Conservation (phyloP, 2,113 vertebrate species). For the Pollachius pollachius region DNA sequence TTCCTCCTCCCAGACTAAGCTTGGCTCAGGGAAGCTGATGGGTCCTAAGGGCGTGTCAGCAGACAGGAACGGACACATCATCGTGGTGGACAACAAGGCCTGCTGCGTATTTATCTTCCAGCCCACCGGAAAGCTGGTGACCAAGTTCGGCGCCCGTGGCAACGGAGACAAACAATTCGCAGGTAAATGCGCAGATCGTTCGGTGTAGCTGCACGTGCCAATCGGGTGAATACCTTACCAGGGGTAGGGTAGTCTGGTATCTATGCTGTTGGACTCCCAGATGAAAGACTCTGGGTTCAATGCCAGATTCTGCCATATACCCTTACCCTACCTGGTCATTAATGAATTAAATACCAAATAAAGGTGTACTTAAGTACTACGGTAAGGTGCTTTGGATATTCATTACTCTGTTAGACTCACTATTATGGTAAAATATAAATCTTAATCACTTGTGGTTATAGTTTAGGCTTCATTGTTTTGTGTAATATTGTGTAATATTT, state of each 20-base stretch:
- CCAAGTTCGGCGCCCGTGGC: slow-evolving; percentile 93
- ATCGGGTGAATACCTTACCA: no score
- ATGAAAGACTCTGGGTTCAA: no score
- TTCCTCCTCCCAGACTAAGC: slow-evolving; percentile 78
- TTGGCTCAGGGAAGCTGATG: slow-evolving; percentile 96
- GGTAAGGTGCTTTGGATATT: no score
- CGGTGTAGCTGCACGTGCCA: slow-evolving; percentile 44
- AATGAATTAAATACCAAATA: no score
- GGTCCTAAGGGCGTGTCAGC: slow-evolving; percentile 96
- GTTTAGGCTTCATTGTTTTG: background rate
- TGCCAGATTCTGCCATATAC: no score
- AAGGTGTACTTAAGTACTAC: no score
- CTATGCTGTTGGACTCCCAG: no score
- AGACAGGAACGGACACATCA: slow-evolving; percentile 94
- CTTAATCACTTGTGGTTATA: background rate
- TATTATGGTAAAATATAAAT: background rate
- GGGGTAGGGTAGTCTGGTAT: no score
- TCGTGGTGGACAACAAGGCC: slow-evolving; percentile 97
- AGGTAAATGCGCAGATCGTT: slow-evolving; percentile 85
- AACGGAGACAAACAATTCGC: slow-evolving; percentile 98
- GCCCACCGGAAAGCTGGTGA: slow-evolving; percentile 93
- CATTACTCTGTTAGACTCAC: no score
- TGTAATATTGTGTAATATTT: slow-evolving; percentile 11
- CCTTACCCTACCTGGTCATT: no score
- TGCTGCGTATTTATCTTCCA: slow-evolving; percentile 98